phyloP scores from a whole-genome alignment of 2,888 invertebrate species.

The Zhuqinia jingwanae region DNA sequence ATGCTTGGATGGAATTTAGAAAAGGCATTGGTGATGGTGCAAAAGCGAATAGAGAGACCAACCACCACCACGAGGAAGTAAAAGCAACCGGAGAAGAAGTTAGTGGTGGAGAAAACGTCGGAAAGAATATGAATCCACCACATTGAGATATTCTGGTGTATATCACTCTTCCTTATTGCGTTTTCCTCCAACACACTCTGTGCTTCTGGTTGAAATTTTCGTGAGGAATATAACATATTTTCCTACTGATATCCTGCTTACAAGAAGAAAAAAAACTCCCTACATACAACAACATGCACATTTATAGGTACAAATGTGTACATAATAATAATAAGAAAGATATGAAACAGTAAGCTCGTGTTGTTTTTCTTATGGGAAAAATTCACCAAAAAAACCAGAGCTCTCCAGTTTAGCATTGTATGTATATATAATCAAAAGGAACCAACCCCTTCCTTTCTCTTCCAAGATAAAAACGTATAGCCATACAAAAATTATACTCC shows the following conservation, averaged over 20 bases:
- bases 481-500: neutral
- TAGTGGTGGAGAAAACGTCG: constrained; percentile 46
- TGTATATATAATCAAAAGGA: neutral
- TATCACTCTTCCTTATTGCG: constrained; percentile 37
- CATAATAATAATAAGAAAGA: neutral
- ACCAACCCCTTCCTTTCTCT: constrained; percentile 48
- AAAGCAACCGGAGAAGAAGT: constrained; percentile 23
- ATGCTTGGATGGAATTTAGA: constrained; percentile 4
- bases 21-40: constrained; percentile 51
- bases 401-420: neutral
- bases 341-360: neutral
- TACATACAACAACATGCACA: neutral
- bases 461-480: neutral
- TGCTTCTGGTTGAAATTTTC: neutral
- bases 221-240: neutral
- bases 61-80: constrained; percentile 40
- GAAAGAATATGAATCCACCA: constrained; percentile 36
- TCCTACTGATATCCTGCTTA: neutral
- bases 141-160: constrained; percentile 30
- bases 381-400: constrained; percentile 9
- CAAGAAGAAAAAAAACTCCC: neutral
- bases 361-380: neutral
- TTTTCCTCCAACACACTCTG: neutral
- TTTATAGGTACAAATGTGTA: neutral
- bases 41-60: no score